Conservation (phyloP, 2,888 invertebrate genomes). For the Orthosia cruda region DNA sequence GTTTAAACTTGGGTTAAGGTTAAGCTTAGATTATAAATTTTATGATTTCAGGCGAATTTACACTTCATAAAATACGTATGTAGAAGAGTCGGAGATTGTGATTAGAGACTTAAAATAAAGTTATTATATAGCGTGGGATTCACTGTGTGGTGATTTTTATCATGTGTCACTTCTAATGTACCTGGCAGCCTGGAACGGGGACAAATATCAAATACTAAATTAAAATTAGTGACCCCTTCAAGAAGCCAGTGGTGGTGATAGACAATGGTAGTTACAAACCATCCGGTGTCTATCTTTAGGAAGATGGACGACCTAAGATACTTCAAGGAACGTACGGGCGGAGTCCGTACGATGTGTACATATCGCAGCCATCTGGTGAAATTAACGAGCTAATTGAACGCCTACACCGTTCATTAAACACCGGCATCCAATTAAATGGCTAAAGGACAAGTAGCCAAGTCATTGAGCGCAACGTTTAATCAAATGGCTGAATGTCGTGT, state of each 20-base stretch:
- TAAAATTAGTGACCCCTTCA: slow-evolving; percentile 75
- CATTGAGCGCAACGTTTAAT: too few species aligned
- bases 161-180: slow-evolving; percentile 16
- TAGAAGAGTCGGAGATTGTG: neutral
- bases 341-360: slow-evolving; percentile 81
- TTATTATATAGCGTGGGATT: neutral
- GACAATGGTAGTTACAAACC: slow-evolving; percentile 86
- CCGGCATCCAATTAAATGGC: too few species aligned
- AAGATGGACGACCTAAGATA: slow-evolving; percentile 82
- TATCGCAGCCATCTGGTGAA: slow-evolving; percentile 46
- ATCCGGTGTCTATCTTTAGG: slow-evolving; percentile 85
- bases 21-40: slow-evolving; percentile 60
- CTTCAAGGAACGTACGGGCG: slow-evolving; percentile 80
- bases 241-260: slow-evolving; percentile 83
- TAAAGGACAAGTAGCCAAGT: too few species aligned
- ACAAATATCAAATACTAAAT: neutral
- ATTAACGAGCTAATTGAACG: too few species aligned
- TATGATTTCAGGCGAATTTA: slow-evolving; percentile 37
- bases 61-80: slow-evolving; percentile 31
- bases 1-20: slow-evolving; percentile 56
- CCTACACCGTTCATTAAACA: too few species aligned
- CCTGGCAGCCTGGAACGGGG: slow-evolving; percentile 25
- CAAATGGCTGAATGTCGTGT: too few species aligned
- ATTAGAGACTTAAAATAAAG: neutral
- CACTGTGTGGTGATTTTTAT: slow-evolving; percentile 15